Base-by-base conservation (phyloP, 53 echinoderm and acorn worm genomes). In the Hippasteria phrygiana region DNA sequence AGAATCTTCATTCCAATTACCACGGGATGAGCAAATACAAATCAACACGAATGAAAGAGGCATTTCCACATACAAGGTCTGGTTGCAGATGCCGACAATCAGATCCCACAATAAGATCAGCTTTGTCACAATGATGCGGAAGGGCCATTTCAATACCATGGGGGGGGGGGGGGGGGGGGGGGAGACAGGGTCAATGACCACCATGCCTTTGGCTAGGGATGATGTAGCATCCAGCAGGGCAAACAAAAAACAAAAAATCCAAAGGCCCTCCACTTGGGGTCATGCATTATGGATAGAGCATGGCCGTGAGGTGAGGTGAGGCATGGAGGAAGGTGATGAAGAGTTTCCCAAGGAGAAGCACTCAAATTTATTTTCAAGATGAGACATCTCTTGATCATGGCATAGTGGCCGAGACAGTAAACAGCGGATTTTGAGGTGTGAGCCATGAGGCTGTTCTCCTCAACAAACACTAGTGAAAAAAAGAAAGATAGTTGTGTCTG, bases 311-410 rank as follows among this genome's bases (percentile, higher is more conserved):
- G n/a, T n/a, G n/a, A n/a, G n/a, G n/a, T n/a, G n/a, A n/a, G n/a
- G n/a, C n/a, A n/a, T n/a, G n/a, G n/a, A n/a, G n/a, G n/a, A n/a
- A 59, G 59, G 59, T 59, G 59, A 59, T 59, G 59, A 26, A 59
- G 59, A 20, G 59, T 18, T 18, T 59, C 3, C 59, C 59, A 59
- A 59, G 59, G 1, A 6, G 2, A 24, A 59, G 0, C 26, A 7
- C 17, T 8, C 26, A 7, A 14, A 59, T 59, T 59, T 9, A 59
- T n/a, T n/a, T n/a, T n/a, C n/a, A 26, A 20, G 59, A 4, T 24
- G 26, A 7, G 20, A 24, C 24, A 59, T 54, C 18, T 17, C 54
- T 16, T 54, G 54, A 20, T 20, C 54, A 2, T 54, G 54, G 54
- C 5, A 45, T 45, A 45, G 11, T 54, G 54, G 16, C 13, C 18